These are phyloP conservation scores for Tyrophagus putrescentiae DNA, from an alignment of 1,140 invertebrate genomes.

Conservation along the genomic window DNA sequence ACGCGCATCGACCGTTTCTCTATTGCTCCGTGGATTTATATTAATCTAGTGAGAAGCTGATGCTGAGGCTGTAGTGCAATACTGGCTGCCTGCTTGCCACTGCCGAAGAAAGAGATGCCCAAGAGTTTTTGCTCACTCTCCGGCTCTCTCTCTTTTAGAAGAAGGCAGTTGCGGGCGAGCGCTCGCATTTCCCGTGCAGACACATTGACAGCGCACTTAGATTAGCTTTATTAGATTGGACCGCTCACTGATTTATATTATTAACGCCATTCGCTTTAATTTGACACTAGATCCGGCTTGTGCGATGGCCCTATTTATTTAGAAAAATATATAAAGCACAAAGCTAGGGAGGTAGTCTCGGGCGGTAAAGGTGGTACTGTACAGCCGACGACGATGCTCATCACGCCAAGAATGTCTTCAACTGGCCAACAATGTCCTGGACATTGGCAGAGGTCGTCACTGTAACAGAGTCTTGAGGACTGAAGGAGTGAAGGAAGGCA, in stretches of 20 bases:
- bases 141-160: no score
- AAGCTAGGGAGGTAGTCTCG: no score
- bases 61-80: background rate
- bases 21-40: conserved; percentile 5
- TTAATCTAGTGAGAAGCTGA: conserved; percentile 12
- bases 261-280: conserved; percentile 16
- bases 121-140: no score
- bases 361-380: background rate
- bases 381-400: background rate
- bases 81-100: background rate
- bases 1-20: no score
- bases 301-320: background rate
- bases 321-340: no score
- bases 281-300: conserved; percentile 15
- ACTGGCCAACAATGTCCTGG: no score
- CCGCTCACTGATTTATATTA: conserved; percentile 13
- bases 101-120: background rate
- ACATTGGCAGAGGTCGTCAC: no score
- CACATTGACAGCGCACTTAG: conserved; percentile 11
- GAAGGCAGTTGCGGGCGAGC: background rate
- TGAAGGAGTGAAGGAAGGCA: no score
- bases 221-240: conserved; percentile 16
- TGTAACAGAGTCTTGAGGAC: no score
- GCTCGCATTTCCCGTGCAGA: conserved; percentile 8
- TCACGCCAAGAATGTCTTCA: no score